Conservation (phyloP, 2,797 vertebrate species). For the Cercopithecus diana region DNA sequence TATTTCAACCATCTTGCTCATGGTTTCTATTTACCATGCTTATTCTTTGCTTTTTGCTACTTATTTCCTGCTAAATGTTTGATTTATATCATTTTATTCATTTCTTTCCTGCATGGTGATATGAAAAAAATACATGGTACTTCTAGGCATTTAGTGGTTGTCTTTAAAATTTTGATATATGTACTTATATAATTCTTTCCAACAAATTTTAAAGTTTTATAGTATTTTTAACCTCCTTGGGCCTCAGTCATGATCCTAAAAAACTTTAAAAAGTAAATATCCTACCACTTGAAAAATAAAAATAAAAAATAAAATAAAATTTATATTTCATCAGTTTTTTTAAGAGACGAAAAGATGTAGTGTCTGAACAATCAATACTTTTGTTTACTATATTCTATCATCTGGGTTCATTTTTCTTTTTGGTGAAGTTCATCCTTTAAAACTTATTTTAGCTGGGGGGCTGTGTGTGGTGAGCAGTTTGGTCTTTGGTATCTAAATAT, state of each 20-base stretch:
- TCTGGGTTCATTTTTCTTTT: neutral
- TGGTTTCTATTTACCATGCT: neutral
- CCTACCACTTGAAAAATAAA: neutral
- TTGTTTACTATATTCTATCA: neutral
- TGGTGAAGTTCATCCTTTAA: neutral
- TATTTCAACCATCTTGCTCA: neutral
- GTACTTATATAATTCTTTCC: neutral
- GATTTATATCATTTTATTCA: neutral
- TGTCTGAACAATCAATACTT: neutral
- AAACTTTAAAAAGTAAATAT: neutral
- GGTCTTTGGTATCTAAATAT: neutral
- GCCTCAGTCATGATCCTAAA: neutral
- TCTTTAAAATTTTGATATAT: neutral
- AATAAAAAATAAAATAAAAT: neutral
- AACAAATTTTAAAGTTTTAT: neutral
- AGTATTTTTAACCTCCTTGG: neutral
- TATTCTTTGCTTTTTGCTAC: neutral
- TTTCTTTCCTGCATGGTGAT: neutral
- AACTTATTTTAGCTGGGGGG: neutral
- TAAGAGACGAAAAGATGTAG: neutral
- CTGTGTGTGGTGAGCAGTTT: neutral
- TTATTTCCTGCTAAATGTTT: neutral
- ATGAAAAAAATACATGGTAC: neutral
- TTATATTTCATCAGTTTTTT: neutral
- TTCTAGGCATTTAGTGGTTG: neutral